Conservation (phyloP, 2,888 invertebrate species). For the Branchipolynoe longqiensis region DNA sequence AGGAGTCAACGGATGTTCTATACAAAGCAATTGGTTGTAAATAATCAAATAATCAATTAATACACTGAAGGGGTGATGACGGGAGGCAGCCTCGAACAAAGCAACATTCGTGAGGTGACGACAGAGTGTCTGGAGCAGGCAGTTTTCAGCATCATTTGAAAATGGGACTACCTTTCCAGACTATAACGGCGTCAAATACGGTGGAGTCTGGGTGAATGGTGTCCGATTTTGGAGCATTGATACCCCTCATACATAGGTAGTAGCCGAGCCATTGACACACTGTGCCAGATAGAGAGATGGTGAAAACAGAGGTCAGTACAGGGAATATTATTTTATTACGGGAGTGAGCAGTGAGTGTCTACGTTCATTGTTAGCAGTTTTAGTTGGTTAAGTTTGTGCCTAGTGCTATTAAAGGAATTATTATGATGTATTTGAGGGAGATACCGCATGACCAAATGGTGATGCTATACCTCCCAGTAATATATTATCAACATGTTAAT, state of each 20-base stretch:
- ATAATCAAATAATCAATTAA: neutral
- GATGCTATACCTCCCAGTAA: conserved; percentile 17
- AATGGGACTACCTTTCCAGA: conserved; percentile 77
- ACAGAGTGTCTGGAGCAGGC: conserved; percentile 14
- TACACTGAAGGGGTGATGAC: neutral
- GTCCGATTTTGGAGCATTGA: conserved; percentile 67
- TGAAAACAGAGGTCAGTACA: conserved; percentile 39
- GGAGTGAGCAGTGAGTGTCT: too few relatives aligned
- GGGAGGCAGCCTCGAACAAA: neutral
- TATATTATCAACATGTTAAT: neutral
- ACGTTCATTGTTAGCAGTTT: neutral
- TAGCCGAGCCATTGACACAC: conserved; percentile 80
- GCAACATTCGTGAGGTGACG: conserved; percentile 10
- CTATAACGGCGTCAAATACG: conserved; percentile 78
- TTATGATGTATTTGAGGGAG: neutral
- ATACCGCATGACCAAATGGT: conserved; percentile 9
- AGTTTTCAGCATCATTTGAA: conserved; percentile 26
- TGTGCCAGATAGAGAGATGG: conserved; percentile 61
- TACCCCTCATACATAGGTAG: conserved; percentile 75
- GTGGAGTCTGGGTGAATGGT: conserved; percentile 75
- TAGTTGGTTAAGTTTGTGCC: too few relatives aligned
- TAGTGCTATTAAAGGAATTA: neutral
- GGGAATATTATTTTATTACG: neutral
- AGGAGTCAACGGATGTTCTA: neutral
- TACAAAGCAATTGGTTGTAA: neutral